These are phyloP conservation scores for fruit fly (Drosophila melanogaster) DNA, from an alignment of 1,140 invertebrate genomes.

Conservation along the genomic window DNA sequence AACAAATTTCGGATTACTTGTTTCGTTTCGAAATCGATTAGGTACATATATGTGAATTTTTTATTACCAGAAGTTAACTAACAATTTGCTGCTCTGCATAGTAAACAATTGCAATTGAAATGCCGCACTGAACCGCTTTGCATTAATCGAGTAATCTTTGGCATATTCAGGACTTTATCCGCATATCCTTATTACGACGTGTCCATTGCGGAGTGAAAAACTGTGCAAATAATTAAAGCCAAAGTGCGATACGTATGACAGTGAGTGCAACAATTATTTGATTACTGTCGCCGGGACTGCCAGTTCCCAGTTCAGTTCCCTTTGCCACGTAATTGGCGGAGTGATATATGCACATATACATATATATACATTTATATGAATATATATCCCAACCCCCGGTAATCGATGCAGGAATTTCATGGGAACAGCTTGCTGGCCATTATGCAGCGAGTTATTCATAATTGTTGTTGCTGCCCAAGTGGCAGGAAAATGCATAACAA, in stretches of 20 bases:
- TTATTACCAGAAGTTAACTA: no score
- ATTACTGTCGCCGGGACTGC: slow-evolving; percentile 71
- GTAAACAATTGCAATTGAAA: not conserved
- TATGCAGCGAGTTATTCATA: slow-evolving; percentile 76
- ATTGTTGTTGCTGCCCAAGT: slow-evolving; percentile 78
- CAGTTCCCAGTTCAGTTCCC: slow-evolving; percentile 10
- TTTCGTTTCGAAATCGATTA: not conserved
- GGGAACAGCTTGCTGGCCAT: slow-evolving; percentile 55
- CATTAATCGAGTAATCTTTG: slow-evolving; percentile 26
- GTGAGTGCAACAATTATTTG: slow-evolving; percentile 80
- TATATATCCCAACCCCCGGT: slow-evolving; percentile 19
- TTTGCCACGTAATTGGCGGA: slow-evolving; percentile 62
- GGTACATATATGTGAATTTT: not conserved
- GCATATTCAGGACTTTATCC: slow-evolving; percentile 30
- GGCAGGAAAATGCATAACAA: slow-evolving; percentile 79
- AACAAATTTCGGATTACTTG: not conserved
- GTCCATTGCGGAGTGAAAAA: slow-evolving; percentile 53
- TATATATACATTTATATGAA: slow-evolving; percentile 11
- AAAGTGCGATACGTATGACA: slow-evolving; percentile 63
- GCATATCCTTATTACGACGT: slow-evolving; percentile 37
- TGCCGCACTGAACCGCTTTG: not conserved
- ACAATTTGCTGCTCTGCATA: no score
- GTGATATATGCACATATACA: slow-evolving; percentile 67
- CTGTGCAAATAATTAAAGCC: slow-evolving; percentile 74
- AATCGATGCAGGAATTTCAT: slow-evolving; percentile 31